Conservation (phyloP, 1,140 invertebrate genomes). For the Danaus plexippus region DNA sequence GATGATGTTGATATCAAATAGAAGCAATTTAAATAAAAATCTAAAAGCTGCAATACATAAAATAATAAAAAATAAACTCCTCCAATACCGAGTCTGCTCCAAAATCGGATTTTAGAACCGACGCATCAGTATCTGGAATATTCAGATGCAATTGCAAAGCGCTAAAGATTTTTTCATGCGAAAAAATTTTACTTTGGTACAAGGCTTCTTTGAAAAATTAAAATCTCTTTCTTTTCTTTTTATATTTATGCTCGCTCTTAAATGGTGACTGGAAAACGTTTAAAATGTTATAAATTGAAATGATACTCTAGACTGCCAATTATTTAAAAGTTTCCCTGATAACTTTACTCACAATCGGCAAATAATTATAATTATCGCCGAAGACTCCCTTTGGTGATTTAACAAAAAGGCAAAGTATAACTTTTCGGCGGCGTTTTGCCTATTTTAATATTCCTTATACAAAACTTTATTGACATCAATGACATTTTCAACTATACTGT, state of each 20-base stretch:
- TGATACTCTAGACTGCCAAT: constrained; percentile 61
- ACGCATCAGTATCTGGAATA: constrained; percentile 36
- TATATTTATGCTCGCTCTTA: constrained; percentile 42
- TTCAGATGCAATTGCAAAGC: constrained; percentile 36
- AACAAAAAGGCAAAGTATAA: constrained; percentile 63
- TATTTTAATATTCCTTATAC: constrained; percentile 61
- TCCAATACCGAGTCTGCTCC: constrained; percentile 13
- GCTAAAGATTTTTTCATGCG: constrained; percentile 53
- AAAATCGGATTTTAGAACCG: constrained; percentile 28
- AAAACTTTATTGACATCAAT: constrained; percentile 35
- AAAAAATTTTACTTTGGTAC: constrained; percentile 60
- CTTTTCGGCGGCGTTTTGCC: constrained; percentile 53
- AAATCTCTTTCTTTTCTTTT: constrained; percentile 44
- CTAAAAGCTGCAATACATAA: constrained; percentile 3
- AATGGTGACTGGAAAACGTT: constrained; percentile 49
- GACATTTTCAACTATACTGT: constrained; percentile 32
- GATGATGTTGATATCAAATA: constrained; percentile 10
- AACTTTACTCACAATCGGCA: constrained; percentile 63
- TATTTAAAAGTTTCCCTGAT: constrained; percentile 43
- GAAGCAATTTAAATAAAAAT: constrained; percentile 6
- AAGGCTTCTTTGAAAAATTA: constrained; percentile 47
- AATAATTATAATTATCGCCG: constrained; percentile 69
- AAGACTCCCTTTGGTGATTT: constrained; percentile 47
- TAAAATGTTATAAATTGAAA: constrained; percentile 63
- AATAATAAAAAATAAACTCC: constrained; percentile 6